A percentile compares a stretch with the other conserved stretches of the same genome.
These are phyloP conservation scores for Falco naumanni DNA, from an alignment of 2,797 vertebrate genomes.

Conservation along the genomic window DNA sequence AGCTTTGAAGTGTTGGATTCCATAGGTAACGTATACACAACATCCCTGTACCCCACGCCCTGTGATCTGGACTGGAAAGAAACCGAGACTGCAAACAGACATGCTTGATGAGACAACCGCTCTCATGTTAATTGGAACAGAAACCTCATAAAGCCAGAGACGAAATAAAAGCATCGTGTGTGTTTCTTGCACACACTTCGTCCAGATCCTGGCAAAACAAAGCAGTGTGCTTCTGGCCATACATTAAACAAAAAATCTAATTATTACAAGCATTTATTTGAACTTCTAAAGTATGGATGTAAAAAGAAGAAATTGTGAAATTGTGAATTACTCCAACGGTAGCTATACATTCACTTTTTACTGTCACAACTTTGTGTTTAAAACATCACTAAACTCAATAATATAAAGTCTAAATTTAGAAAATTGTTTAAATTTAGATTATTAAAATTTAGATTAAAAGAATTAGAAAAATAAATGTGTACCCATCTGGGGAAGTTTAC, in stretches of 20 bases:
- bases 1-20: constrained; percentile 47
- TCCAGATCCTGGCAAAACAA: not conserved
- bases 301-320: not conserved
- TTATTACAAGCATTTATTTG: not conserved
- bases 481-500: not conserved
- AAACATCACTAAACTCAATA: not conserved
- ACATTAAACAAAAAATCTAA: not conserved
- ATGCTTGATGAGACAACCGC: not conserved
- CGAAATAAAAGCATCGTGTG: not conserved
- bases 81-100: not conserved
- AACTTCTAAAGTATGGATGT: not conserved
- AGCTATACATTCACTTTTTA: rapidly evolving
- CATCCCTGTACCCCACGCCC: not conserved
- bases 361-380: not conserved
- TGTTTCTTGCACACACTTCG: not conserved
- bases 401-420: not conserved
- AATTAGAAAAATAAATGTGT: not conserved
- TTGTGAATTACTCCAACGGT: not conserved
- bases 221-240: not conserved
- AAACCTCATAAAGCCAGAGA: not conserved
- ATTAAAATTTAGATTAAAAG: not conserved
- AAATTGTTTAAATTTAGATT: not conserved
- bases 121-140: not conserved
- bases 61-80: not conserved
- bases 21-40: not conserved